Conservation (phyloP, 2,888 invertebrate species). For the Hanleya hanleyi region DNA sequence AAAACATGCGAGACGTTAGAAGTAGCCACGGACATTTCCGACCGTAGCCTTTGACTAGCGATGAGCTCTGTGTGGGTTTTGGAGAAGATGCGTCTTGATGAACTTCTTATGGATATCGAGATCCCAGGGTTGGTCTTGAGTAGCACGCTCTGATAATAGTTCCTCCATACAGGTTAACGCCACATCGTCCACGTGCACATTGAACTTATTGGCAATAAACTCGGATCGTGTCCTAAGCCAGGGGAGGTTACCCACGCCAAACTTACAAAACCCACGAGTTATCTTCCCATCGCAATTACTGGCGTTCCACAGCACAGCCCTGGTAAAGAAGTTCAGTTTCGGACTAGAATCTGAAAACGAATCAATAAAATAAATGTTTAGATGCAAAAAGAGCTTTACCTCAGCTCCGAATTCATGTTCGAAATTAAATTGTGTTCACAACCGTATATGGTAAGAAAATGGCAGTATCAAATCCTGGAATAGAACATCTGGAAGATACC, state of each 20-base stretch:
- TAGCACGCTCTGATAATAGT: conserved; percentile 26
- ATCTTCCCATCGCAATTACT: conserved; percentile 32
- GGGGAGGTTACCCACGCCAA: conserved; percentile 57
- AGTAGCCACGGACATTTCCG: too few relatives aligned
- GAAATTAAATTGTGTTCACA: too few relatives aligned
- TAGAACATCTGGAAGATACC: too few relatives aligned
- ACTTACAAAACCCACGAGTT: conserved; percentile 54
- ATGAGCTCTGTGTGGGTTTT: too few relatives aligned
- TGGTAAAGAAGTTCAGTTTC: neutral
- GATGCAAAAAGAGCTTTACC: too few relatives aligned
- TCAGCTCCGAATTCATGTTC: too few relatives aligned
- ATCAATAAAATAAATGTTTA: too few relatives aligned
- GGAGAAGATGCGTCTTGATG: neutral
- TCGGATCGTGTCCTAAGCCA: conserved; percentile 47
- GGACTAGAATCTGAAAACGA: neutral
- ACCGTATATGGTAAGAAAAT: too few relatives aligned
- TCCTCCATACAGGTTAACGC: conserved; percentile 66
- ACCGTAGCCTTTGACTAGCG: too few relatives aligned
- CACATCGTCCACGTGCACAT: conserved; percentile 58
- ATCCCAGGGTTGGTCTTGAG: neutral
- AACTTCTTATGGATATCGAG: neutral
- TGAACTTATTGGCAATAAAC: conserved; percentile 71
- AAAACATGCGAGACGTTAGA: too few relatives aligned
- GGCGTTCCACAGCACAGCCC: conserved; percentile 33
- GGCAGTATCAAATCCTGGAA: too few relatives aligned